These are phyloP conservation scores for Galeopsomyia nigrocyanea DNA, from an alignment of 2,888 invertebrate species.

Conservation along the genomic window DNA sequence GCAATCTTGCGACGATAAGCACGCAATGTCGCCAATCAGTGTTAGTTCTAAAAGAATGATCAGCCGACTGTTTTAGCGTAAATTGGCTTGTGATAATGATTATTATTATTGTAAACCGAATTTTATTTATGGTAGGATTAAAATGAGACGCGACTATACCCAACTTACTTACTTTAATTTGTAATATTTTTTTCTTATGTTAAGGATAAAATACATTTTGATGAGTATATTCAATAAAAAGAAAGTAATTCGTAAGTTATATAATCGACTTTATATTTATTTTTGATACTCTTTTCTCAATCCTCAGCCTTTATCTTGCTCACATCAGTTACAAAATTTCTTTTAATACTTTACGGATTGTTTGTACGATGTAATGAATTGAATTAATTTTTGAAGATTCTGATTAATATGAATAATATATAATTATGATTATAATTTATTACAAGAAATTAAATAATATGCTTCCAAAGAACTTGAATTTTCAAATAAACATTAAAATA, in stretches of 20 bases:
- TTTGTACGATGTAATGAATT: too few species aligned
- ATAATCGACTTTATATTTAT: slow-evolving; percentile 14
- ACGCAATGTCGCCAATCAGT: slow-evolving; percentile 27
- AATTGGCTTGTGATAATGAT: slow-evolving; percentile 43
- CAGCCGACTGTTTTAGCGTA: slow-evolving; percentile 28
- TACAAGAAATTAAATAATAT: too few species aligned
- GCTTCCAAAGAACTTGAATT: too few species aligned
- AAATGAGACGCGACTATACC: slow-evolving; percentile 18
- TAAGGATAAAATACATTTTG: slow-evolving; percentile 32
- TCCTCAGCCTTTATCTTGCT: too few species aligned
- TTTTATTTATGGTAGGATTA: slow-evolving; percentile 45
- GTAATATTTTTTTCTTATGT: slow-evolving; percentile 34
- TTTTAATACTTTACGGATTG: too few species aligned
- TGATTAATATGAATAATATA: too few species aligned
- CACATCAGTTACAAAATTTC: background rate
- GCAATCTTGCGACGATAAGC: slow-evolving; percentile 18
- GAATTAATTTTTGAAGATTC: too few species aligned
- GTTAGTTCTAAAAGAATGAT: slow-evolving; percentile 22
- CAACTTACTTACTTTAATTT: slow-evolving; percentile 40
- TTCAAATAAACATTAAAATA: too few species aligned
- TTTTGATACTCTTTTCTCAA: background rate
- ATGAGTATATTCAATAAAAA: slow-evolving; percentile 33
- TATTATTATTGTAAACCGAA: slow-evolving; percentile 44
- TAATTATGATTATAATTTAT: too few species aligned
- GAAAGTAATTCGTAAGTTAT: slow-evolving; percentile 37